These are phyloP conservation scores for Misgurnus mizolepis DNA, from an alignment of 2,113 vertebrate species.

Conservation along the genomic window DNA sequence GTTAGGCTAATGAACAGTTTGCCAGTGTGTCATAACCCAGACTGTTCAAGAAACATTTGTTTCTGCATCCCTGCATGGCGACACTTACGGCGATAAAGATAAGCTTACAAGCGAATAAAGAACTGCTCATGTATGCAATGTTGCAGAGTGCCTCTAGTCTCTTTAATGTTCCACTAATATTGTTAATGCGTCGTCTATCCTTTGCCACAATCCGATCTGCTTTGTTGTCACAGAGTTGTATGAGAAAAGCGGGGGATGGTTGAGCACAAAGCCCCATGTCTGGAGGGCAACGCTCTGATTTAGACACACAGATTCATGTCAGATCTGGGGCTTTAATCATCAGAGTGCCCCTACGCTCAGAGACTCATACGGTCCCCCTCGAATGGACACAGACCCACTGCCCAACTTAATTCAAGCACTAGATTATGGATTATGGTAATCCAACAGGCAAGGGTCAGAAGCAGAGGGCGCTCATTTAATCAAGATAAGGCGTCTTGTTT, in stretches of 20 bases:
- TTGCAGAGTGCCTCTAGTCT: slow-evolving; percentile 11
- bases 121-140: slow-evolving; percentile 32
- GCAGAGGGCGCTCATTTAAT: slow-evolving; percentile 51
- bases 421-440: slow-evolving; percentile 76
- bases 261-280: slow-evolving; percentile 5
- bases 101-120: slow-evolving; percentile 20
- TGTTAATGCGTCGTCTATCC: slow-evolving; percentile 29
- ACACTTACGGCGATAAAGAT: slow-evolving; percentile 23
- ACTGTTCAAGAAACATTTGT: slow-evolving; percentile 4
- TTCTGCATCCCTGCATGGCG: not conserved
- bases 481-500: slow-evolving; percentile 30
- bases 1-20: slow-evolving; percentile 25
- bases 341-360: slow-evolving; percentile 63
- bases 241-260: not conserved
- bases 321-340: slow-evolving; percentile 60
- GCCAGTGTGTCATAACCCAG: slow-evolving; percentile 20
- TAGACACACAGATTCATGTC: slow-evolving; percentile 43
- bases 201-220: slow-evolving; percentile 29
- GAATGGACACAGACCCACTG: slow-evolving; percentile 58
- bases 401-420: slow-evolving; percentile 44
- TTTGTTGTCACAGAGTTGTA: slow-evolving; percentile 30
- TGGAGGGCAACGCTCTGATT: slow-evolving; percentile 49
- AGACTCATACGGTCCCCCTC: slow-evolving; percentile 55
- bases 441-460: slow-evolving; percentile 43
- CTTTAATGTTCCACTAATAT: slow-evolving; percentile 37